Base-by-base conservation (phyloP, 2,113 vertebrate genomes). In the Geococcyx californianus region DNA sequence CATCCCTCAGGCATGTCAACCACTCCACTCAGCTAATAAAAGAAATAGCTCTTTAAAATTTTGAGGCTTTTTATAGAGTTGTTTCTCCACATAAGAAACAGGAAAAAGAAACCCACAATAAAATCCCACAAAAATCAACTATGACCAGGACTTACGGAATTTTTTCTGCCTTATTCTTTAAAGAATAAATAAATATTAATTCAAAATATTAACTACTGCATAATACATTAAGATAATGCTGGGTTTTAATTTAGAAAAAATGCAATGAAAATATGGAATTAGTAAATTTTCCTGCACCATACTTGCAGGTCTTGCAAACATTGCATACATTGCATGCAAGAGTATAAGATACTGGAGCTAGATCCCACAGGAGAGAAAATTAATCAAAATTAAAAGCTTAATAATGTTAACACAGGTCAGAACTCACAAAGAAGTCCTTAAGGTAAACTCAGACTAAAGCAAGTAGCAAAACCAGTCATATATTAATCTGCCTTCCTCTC, bases 371-470 rank as follows among this genome's bases (percentile, higher is more conserved):
- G 7, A 67, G 11, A 34, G 29, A 56, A 83, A 67, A 40, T 44
- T 52, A 10, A 84, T 44, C 13, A 63, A 25, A 40, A 51, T 25
- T 31, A n/a, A 79, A 89, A 59, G 4, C 5, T 55, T 77, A 33
- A 24, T 49, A 75, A 54, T 0, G 0, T 52, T 42, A 84, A 28
- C 1, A 0, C 3, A 68, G n/a, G 12, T 49, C 42, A 59, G 44
- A 79, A 68, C 3, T 33, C 10, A 79, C 66, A 52, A 72, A 75
- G 20, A 89, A 70, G 19, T 34, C 14, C 25, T 52, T 42, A 62
- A 36, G 4, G 20, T 47, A 80, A 75, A 80, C 5, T 31, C 40
- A 75, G 31, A 62, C 11, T 49, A 10, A 80, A 86, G 36, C 11
- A 62, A 87, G 42, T 28, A 31, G 34, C 25, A 68, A 85, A 82